These are phyloP conservation scores for Phataginus tetradactyla DNA, from an alignment of 2,797 vertebrate species.

Conservation along the genomic window DNA sequence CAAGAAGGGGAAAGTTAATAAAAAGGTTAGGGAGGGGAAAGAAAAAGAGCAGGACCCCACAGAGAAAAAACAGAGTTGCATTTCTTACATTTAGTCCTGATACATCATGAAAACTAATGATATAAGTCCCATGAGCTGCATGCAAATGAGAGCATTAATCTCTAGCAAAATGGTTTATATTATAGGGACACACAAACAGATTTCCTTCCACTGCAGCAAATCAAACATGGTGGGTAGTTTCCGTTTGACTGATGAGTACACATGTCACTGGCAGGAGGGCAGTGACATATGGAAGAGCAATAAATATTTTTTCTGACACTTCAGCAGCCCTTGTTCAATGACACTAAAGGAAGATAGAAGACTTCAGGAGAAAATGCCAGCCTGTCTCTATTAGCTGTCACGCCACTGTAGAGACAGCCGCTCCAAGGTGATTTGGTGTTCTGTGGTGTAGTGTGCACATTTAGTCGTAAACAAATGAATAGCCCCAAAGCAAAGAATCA, in stretches of 20 bases:
- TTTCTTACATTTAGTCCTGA: constrained; percentile 81
- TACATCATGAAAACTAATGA: constrained; percentile 83
- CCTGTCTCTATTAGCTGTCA: constrained; percentile 58
- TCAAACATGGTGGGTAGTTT: constrained; percentile 85
- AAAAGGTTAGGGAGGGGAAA: constrained; percentile 72
- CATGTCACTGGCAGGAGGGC: constrained; percentile 84
- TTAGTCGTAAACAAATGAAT: constrained; percentile 65
- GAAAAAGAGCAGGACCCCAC: constrained; percentile 71
- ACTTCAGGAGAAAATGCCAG: constrained; percentile 78
- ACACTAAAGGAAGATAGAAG: constrained; percentile 81
- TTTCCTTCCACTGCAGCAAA: constrained; percentile 85
- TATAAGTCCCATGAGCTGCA: constrained; percentile 77
- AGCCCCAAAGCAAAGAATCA: constrained; percentile 45
- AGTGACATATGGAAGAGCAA: constrained; percentile 83
- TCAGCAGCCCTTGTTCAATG: constrained; percentile 83
- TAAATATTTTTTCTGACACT: constrained; percentile 83
- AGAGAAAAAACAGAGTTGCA: constrained; percentile 76
- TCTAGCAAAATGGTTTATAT: constrained; percentile 86
- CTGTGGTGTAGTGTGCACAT: neutral
- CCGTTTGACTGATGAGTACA: constrained; percentile 86
- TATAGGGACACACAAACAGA: constrained; percentile 84
- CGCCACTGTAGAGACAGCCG: constrained; percentile 53
- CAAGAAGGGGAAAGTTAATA: constrained; percentile 78
- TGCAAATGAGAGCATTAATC: constrained; percentile 88
- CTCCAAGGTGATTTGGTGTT: constrained; percentile 62